Evolutionary conservation across 1,140 invertebrate species (phyloP).

Genomic region (Triops longicaudatus): DNA sequence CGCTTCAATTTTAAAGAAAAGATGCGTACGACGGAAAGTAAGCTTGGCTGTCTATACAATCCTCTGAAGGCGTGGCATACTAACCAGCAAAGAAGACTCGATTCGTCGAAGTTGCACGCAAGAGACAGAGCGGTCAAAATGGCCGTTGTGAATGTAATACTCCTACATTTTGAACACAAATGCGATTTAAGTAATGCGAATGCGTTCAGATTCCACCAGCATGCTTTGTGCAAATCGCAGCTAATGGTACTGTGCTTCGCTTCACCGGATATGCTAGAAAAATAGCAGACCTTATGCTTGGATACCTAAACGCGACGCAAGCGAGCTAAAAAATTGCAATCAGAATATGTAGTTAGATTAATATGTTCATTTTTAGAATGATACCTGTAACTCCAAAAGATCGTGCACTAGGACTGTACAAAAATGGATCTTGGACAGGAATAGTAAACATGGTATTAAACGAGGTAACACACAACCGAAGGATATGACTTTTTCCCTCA

Average conservation of each 20-base stretch:
- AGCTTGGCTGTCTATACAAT: neutral
- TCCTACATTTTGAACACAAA: neutral
- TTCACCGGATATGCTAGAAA: neutral
- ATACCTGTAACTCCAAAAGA: conserved; percentile 5
- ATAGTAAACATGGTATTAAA: conserved; percentile 2
- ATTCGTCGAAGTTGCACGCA: neutral
- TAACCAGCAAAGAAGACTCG: neutral
- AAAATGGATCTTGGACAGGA: neutral
- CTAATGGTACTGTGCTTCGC: neutral
- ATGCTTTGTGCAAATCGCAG: neutral
- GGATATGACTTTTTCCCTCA: neutral
- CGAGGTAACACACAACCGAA: neutral
- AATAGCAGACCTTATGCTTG: neutral
- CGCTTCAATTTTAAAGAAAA: neutral
- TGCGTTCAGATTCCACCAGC: neutral
- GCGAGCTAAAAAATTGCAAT: neutral
- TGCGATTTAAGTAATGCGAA: neutral
- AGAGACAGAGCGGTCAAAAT: neutral
- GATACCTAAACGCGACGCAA: neutral
- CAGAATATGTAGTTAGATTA: neutral
- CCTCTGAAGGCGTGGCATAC: neutral
- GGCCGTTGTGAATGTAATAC: neutral
- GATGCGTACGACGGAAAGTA: neutral
- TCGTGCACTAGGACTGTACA: neutral
- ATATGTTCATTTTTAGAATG: neutral